Evolutionary conservation across 2,113 vertebrate genomes (phyloP).

Genomic region (Cavia porcellus): DNA sequence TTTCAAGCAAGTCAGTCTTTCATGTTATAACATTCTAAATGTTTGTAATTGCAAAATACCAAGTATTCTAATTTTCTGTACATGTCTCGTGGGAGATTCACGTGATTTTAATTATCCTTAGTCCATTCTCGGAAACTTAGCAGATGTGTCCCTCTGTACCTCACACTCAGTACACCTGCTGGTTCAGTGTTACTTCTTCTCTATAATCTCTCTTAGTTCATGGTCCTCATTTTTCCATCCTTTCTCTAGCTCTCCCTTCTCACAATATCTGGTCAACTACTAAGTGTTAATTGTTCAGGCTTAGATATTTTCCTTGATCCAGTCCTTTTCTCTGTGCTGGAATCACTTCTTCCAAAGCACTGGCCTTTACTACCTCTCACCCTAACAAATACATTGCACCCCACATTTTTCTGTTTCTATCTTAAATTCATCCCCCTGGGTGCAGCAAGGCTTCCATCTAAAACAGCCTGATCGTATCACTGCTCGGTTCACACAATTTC

Average conservation of each 20-base stretch:
- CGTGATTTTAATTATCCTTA: neutral
- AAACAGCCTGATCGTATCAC: neutral
- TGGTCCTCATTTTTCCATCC: neutral
- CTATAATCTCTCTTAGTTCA: neutral
- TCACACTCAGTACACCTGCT: neutral
- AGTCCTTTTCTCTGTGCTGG: neutral
- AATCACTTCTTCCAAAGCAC: neutral
- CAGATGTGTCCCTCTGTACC: neutral
- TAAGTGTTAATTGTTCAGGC: neutral
- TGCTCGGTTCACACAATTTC: neutral
- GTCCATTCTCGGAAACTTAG: neutral
- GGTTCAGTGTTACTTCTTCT: neutral
- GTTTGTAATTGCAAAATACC: neutral
- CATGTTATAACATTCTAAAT: neutral
- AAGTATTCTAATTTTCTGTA: neutral
- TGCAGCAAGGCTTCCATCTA: neutral
- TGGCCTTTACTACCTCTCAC: neutral
- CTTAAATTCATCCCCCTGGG: neutral
- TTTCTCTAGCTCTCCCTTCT: neutral
- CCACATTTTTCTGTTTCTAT: neutral
- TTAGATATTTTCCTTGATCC: neutral
- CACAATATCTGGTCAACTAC: neutral
- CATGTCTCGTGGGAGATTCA: neutral
- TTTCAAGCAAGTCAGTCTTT: neutral
- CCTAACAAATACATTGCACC: neutral